These are phyloP conservation scores for Stictonetta naevosa DNA, from an alignment of 2,113 vertebrate species.

Conservation along the genomic window DNA sequence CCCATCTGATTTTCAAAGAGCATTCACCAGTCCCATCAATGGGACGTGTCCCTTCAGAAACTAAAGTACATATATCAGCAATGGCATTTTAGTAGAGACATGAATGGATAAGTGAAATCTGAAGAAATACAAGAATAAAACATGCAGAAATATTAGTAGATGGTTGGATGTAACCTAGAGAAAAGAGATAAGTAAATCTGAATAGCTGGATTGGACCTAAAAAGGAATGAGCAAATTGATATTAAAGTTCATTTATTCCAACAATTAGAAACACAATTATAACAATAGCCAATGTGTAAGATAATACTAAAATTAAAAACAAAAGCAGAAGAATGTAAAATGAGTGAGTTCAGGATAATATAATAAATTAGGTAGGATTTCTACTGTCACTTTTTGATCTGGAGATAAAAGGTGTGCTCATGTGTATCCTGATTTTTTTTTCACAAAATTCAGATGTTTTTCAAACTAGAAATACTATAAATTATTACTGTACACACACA, in stretches of 20 bases:
- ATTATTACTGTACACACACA: neutral
- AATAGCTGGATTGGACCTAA: slow-evolving; percentile 36
- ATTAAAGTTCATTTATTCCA: neutral
- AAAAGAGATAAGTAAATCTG: slow-evolving; percentile 19
- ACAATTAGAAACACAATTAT: neutral
- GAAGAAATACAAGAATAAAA: slow-evolving; percentile 1
- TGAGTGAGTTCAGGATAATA: neutral
- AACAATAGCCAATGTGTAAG: neutral
- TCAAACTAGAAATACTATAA: neutral
- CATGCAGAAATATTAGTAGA: slow-evolving; percentile 7
- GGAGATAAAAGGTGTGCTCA: neutral
- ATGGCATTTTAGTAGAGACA: slow-evolving; percentile 6
- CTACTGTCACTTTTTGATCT: slow-evolving; percentile 1
- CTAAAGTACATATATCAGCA: neutral
- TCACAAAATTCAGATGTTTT: neutral
- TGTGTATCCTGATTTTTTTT: neutral
- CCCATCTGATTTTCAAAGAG: neutral
- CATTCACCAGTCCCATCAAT: neutral
- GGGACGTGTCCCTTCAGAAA: neutral
- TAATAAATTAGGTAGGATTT: neutral
- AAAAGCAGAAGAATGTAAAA: neutral
- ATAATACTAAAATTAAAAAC: neutral
- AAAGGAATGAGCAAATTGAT: slow-evolving; percentile 62
- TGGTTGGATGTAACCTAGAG: slow-evolving; percentile 6
- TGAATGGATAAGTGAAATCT: neutral